phyloP scores from a whole-genome alignment of 2,113 vertebrate species.

The Ciconia maguari region DNA sequence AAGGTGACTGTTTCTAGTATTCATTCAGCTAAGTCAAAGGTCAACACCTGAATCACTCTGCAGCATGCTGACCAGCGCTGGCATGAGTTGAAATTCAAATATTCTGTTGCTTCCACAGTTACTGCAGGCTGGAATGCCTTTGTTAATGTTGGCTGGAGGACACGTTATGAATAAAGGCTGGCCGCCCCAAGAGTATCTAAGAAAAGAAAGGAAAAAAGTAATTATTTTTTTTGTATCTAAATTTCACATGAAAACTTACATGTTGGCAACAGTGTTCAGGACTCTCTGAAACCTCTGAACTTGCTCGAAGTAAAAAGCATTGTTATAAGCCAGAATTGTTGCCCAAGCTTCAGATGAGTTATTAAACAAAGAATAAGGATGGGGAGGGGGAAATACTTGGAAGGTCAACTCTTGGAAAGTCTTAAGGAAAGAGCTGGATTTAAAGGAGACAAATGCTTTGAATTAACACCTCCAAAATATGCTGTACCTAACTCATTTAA shows the following conservation, averaged over 20 bases:
- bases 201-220: background rate
- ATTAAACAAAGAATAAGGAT: background rate
- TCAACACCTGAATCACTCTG: slow-evolving; percentile 59
- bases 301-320: background rate
- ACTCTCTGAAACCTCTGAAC: background rate
- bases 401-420: background rate
- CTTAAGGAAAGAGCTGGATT: background rate
- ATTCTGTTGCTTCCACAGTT: slow-evolving; percentile 74
- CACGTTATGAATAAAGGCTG: slow-evolving; percentile 77
- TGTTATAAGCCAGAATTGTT: background rate
- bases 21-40: background rate
- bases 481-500: background rate
- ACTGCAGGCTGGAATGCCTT: slow-evolving; percentile 67
- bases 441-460: background rate
- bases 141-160: slow-evolving; percentile 32
- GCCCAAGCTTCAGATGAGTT: background rate
- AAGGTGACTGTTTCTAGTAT: background rate
- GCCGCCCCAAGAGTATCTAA: slow-evolving; percentile 82
- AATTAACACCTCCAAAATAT: background rate
- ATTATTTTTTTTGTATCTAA: background rate
- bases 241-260: background rate
- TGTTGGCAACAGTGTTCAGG: background rate
- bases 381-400: background rate
- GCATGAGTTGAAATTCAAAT: slow-evolving; percentile 90
- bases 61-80: slow-evolving; percentile 82